phyloP scores from a whole-genome alignment of 2,113 vertebrate genomes.

The Calidris pygmaea region DNA sequence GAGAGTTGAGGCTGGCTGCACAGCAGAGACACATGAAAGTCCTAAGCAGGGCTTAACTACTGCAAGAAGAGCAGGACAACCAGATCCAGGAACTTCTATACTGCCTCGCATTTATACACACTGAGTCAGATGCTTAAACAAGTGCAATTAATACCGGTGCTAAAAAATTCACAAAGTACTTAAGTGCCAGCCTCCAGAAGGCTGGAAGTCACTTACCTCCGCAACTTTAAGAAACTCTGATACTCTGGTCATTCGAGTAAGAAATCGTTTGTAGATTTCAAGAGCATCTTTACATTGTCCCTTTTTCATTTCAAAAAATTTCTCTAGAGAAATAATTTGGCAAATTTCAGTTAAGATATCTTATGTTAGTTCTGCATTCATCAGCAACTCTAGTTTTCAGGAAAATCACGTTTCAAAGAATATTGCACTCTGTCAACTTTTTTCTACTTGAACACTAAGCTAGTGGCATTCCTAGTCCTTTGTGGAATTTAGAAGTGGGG shows the following conservation, averaged over 20 bases:
- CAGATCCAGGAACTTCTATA: background rate
- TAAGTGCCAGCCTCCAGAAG: background rate
- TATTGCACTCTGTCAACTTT: background rate
- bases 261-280: conserved; percentile 98
- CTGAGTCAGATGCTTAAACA: background rate
- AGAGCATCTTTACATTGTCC: conserved; percentile 98
- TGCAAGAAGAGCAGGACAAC: background rate
- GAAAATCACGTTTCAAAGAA: background rate
- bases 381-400: background rate
- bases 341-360: conserved; percentile 1
- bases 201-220: conserved; percentile 81
- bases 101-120: background rate
- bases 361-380: background rate
- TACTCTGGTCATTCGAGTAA: conserved; percentile 96
- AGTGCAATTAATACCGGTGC: background rate
- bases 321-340: conserved; percentile 80
- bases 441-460: background rate
- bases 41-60: background rate
- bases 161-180: background rate
- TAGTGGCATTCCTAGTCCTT: background rate
- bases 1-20: background rate
- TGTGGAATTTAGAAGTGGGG: background rate
- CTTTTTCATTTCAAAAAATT: conserved; percentile 99
- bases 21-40: background rate
- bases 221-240: conserved; percentile 99